Conservation (phyloP, 2,113 vertebrate genomes). For the Aplodontia rufa region DNA sequence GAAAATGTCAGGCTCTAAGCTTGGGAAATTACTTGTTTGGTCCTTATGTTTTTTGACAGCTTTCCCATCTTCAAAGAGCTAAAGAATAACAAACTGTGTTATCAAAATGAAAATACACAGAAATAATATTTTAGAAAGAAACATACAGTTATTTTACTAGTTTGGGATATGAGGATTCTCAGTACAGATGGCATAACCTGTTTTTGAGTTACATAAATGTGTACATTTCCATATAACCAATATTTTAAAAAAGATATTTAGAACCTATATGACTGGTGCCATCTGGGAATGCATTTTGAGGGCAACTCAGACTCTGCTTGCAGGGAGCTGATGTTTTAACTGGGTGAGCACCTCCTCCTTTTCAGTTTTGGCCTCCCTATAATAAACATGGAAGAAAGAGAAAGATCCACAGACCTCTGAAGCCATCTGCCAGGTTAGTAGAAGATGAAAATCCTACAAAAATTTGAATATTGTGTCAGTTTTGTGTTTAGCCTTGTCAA, state of each 20-base stretch:
- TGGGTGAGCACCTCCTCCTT: background rate
- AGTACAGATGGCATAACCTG: background rate
- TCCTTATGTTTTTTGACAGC: background rate
- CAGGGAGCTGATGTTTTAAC: background rate
- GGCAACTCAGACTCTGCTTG: background rate
- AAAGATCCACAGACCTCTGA: background rate
- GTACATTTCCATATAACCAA: background rate
- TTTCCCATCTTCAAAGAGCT: background rate
- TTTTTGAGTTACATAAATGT: background rate
- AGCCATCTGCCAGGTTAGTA: background rate
- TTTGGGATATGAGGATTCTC: background rate
- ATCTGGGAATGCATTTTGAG: background rate
- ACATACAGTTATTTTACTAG: background rate
- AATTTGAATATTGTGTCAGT: background rate
- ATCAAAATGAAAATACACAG: background rate
- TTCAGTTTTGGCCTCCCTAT: background rate
- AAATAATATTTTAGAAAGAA: background rate
- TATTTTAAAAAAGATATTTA: background rate
- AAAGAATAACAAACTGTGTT: constrained; percentile 37
- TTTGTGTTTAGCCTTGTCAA: background rate
- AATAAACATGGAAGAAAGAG: background rate
- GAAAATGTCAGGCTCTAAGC: background rate
- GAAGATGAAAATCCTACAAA: background rate
- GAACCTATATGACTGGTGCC: background rate
- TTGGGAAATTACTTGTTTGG: constrained; percentile 10